Percentiles rank a stretch among this genome's conserved stretches.
Evolutionary conservation across 2,888 invertebrate species (phyloP).

Genomic region (Sialis fuliginosa): DNA sequence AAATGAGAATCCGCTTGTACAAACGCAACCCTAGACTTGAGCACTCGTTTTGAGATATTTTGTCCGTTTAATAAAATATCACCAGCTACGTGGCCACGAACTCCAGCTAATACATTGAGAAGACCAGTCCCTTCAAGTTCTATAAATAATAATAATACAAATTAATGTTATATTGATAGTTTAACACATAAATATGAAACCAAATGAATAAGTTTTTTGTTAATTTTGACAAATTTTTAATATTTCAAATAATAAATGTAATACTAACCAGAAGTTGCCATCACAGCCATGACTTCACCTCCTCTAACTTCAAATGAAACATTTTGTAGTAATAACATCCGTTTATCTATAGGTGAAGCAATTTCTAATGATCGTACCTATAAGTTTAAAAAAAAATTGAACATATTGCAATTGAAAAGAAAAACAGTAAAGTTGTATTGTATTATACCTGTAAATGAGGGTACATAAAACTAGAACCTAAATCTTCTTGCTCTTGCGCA

Average conservation of each 20-base stretch:
- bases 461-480: constrained; percentile 31
- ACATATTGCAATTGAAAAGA: constrained; percentile 11
- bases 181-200: constrained; percentile 3
- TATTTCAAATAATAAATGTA: constrained; percentile 1
- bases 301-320: constrained; percentile 79
- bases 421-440: too few relatives aligned
- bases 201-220: too few relatives aligned
- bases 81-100: constrained; percentile 39
- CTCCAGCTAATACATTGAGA: constrained; percentile 71
- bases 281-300: constrained; percentile 76
- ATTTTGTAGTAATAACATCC: constrained; percentile 45
- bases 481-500: constrained; percentile 31
- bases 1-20: constrained; percentile 57
- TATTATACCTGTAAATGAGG: constrained; percentile 41
- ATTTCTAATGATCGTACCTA: constrained; percentile 45
- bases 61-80: constrained; percentile 80
- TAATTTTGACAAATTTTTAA: too few relatives aligned
- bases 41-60: constrained; percentile 48
- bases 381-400: constrained; percentile 12
- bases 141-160: constrained; percentile 9
- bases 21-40: constrained; percentile 57
- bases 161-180: background rate
- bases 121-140: constrained; percentile 73
- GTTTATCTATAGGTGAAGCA: constrained; percentile 34
- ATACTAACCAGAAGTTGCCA: constrained; percentile 51